These are phyloP conservation scores for Conopomorpha cramerella DNA, from an alignment of 1,140 invertebrate species.

Conservation along the genomic window DNA sequence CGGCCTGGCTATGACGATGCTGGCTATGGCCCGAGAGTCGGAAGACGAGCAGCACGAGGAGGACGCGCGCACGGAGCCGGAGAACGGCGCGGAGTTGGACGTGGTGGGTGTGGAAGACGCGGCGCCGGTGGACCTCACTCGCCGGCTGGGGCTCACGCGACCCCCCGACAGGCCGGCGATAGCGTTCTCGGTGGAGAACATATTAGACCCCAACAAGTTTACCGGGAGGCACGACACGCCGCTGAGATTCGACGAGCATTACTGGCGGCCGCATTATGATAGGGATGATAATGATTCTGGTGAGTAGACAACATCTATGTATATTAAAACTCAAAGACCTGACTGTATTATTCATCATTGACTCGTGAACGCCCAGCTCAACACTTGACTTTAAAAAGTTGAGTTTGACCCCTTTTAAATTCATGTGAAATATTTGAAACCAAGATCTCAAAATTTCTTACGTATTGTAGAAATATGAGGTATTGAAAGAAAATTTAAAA, in stretches of 20 bases:
- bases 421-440: too few relatives aligned
- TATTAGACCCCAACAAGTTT: constrained; percentile 88
- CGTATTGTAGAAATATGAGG: too few relatives aligned
- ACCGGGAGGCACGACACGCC: constrained; percentile 65
- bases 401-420: too few relatives aligned
- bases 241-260: constrained; percentile 45
- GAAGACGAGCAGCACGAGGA: constrained; percentile 31
- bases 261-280: constrained; percentile 66
- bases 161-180: constrained; percentile 51
- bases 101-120: constrained; percentile 50
- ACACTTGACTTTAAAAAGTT: too few relatives aligned
- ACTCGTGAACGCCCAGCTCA: too few relatives aligned
- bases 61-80: constrained; percentile 21
- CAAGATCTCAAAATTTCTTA: too few relatives aligned
- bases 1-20: constrained; percentile 55
- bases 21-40: constrained; percentile 48
- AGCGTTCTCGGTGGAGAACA: constrained; percentile 90
- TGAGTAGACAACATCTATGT: too few relatives aligned
- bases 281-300: constrained; percentile 63
- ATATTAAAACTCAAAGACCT: too few relatives aligned
- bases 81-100: constrained; percentile 39
- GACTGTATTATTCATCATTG: too few relatives aligned
- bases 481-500: too few relatives aligned
- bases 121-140: constrained; percentile 43
- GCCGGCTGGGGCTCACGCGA: constrained; percentile 36